These are phyloP conservation scores for Lamproptera curius DNA, from an alignment of 2,888 invertebrate genomes.

Conservation along the genomic window DNA sequence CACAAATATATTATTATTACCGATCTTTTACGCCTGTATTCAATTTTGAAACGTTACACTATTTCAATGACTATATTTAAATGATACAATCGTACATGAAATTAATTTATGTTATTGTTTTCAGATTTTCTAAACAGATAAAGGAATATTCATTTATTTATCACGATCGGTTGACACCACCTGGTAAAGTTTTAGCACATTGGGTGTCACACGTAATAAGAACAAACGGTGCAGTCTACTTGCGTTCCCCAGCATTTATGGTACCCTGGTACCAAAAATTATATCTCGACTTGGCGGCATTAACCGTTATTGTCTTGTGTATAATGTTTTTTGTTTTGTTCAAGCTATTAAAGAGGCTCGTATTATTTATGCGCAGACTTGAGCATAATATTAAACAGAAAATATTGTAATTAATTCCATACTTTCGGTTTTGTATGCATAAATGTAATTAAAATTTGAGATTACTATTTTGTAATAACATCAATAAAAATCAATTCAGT, in stretches of 20 bases:
- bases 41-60: no score
- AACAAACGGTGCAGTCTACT: conserved; percentile 45
- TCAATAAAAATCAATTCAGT: no score
- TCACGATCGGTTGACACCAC: conserved; percentile 40
- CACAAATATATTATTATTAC: no score
- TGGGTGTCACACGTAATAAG: conserved; percentile 51
- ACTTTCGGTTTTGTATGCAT: no score
- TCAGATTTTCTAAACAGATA: conserved; percentile 40
- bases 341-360: background rate
- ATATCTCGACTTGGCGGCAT: conserved; percentile 41
- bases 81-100: no score
- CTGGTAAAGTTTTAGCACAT: conserved; percentile 40
- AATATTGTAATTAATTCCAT: no score
- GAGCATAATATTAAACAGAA: conserved; percentile 4
- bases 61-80: no score
- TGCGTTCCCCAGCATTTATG: conserved; percentile 42
- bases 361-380: background rate
- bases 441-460: no score
- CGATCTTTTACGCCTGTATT: no score
- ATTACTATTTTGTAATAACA: no score
- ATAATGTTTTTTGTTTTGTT: background rate
- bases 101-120: no score
- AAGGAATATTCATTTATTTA: conserved; percentile 44
- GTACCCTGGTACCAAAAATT: conserved; percentile 45
- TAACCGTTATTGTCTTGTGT: conserved; percentile 18